Evolutionary conservation across 2,113 vertebrate species (phyloP).

Genomic region (Hippocampus comes): DNA sequence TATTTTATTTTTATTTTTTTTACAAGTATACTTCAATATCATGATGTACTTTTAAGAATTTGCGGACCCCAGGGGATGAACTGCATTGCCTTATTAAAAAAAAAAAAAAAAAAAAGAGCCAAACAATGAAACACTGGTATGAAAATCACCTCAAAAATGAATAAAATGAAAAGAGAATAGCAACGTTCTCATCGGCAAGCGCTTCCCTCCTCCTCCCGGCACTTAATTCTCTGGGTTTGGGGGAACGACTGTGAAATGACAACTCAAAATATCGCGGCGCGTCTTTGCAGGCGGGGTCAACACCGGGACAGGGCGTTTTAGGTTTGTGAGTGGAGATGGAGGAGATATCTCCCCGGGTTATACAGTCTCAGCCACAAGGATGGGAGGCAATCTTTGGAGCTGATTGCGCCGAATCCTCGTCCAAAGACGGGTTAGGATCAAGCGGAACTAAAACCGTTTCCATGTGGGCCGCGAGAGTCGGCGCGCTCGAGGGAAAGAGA

Average conservation of each 20-base stretch:
- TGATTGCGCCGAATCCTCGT: slow-evolving; percentile 61
- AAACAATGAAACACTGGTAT: too few relatives aligned
- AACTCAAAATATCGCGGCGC: background rate
- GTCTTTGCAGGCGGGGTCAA: slow-evolving; percentile 33
- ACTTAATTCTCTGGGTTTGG: background rate
- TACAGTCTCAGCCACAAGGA: slow-evolving; percentile 52
- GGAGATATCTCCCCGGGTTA: slow-evolving; percentile 58
- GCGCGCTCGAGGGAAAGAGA: background rate
- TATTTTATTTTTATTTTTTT: background rate
- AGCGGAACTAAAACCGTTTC: slow-evolving; percentile 52
- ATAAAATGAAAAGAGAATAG: background rate
- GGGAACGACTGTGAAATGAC: background rate
- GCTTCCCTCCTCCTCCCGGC: background rate
- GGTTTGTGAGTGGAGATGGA: slow-evolving; percentile 55
- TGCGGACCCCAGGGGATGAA: background rate
- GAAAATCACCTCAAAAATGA: background rate
- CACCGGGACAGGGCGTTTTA: slow-evolving; percentile 21
- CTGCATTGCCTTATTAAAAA: background rate
- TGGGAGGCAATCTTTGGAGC: slow-evolving; percentile 71
- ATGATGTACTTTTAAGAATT: background rate
- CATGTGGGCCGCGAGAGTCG: slow-evolving; percentile 32
- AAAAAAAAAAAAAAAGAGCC: background rate
- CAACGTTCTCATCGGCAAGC: background rate
- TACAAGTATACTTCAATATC: background rate
- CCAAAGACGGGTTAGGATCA: slow-evolving; percentile 43